Evolutionary conservation across 2,888 invertebrate species (phyloP), one percentile per base, ranked within the genome.

Genomic region (Glaucopsyche alexis): DNA sequence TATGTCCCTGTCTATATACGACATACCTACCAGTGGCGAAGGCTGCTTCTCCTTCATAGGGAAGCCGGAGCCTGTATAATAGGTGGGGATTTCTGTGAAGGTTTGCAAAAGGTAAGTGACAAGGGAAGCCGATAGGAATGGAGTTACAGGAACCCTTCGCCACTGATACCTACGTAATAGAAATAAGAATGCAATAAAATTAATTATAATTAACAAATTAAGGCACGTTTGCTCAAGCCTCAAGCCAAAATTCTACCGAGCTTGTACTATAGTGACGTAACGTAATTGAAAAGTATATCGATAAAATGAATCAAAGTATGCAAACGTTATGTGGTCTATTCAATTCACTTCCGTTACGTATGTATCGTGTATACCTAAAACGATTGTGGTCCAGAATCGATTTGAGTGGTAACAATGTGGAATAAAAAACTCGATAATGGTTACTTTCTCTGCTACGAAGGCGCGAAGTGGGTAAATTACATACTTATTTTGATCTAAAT

Each of bases 371-470:
- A 82, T 80, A 80, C 80, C 78, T 80, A 83, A 87, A 87, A 84
- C 84, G 85, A 81, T 84, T 87, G 88, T 79, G 87, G 87, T 86
- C 82, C 77, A 82, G 85, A 87, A 85, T 86, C 85, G 85, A 88
- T 87, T 86, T 82, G 76, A 81, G 81, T 79, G 76, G 75, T 75
- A 82, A 81, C 84, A 82, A 80, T 80, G 83, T 83, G 79, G 79
- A 81, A 86, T 86, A 84, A 85, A 87, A 87, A 85, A 84, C 29
- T 83, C 86, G 85, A 86, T 85, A 82, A 81, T 80, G 70, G 65
- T 60, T 76, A 78, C 81, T 81, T 81, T 81, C 81, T 78, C 81
- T 74, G 75, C 73, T 52, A 77, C 76, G 80, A 78, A 78, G 76
- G 77, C 73, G 71, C 73, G 72, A 76, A 76, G 80, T 81, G 77